Percentiles rank a stretch among this genome's conserved stretches.
These are phyloP conservation scores for Peucedramus taeniatus DNA, from an alignment of 2,113 vertebrate species.

Conservation along the genomic window DNA sequence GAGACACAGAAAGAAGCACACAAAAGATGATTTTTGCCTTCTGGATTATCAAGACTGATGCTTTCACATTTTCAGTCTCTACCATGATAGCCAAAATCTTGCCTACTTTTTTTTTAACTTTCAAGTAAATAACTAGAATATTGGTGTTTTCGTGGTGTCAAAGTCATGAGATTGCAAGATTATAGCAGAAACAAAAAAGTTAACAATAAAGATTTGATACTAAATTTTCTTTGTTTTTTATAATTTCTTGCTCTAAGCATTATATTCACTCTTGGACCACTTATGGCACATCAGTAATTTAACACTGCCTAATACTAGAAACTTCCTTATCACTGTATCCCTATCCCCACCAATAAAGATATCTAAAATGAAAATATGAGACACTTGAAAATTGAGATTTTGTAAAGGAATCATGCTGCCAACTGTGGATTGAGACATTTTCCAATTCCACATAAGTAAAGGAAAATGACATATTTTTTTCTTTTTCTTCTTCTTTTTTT, in stretches of 20 bases:
- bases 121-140: neutral
- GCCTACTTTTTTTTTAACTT: neutral
- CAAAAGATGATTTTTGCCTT: neutral
- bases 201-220: neutral
- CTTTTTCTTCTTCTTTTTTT: rapidly evolving
- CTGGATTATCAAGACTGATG: neutral
- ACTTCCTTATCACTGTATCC: neutral
- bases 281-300: neutral
- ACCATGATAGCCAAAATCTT: neutral
- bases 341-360: neutral
- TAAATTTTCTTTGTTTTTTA: neutral
- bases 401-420: neutral
- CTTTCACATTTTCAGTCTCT: neutral
- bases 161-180: neutral
- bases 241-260: neutral
- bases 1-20: neutral
- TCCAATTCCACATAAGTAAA: neutral
- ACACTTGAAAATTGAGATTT: neutral
- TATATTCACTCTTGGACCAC: neutral
- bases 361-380: neutral
- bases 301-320: neutral
- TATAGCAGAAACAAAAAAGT: neutral
- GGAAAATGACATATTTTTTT: rapidly evolving
- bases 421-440: neutral
- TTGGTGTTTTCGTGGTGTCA: neutral